Evolutionary conservation across 2,797 vertebrate genomes (phyloP), one percentile per base, ranked within the genome.

Genomic region (Leptatherina wallacei): DNA sequence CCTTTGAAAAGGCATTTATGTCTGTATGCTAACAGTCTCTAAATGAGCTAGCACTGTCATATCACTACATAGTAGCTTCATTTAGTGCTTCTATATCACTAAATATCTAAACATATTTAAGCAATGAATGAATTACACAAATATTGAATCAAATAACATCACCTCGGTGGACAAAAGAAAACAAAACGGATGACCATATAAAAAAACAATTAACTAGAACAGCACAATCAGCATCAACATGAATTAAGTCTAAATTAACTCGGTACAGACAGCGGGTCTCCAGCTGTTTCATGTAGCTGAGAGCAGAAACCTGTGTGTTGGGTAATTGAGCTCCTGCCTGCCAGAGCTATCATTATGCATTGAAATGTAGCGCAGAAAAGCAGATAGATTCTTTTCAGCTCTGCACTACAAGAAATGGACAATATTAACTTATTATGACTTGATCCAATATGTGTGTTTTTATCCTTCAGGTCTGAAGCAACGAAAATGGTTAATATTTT

Each of bases 1-100:
- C 75, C 87, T 92, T 88, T 90, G 89, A 93, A 93, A 87, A 92
- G 78, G 71, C 78, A 36, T 89, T 91, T 83, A 88, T 78, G 83
- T 84, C 80, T 84, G 77, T 75, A 77, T 81, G 72, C 81, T 85
- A 81, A 85, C 80, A 35, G 76, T 77, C 81, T 78, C 80, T 85
- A 88, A 92, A 91, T 89, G 82, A 92, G 80, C 75, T 69, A 74
- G 78, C 83, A 68, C 81, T 87, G 83, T 83, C 81, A 83, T 69
- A 71, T 85, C 71, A 75, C 49, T 69, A 73, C 77, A 69, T 83
- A 27, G 78, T 69, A 33, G 66, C 86, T 84, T 88, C 65, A 86
- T 85, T 89, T 85, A 75, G 80, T 47, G 30, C 73, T 73, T 64
- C 64, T 0, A 18, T 71, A 65, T 78, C 62, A 72, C 65, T 20